Evolutionary conservation across 53 echinoderm and acorn worm genomes (phyloP), one percentile per base, ranked within the genome.

Genomic region (Echinometra lucunter): DNA sequence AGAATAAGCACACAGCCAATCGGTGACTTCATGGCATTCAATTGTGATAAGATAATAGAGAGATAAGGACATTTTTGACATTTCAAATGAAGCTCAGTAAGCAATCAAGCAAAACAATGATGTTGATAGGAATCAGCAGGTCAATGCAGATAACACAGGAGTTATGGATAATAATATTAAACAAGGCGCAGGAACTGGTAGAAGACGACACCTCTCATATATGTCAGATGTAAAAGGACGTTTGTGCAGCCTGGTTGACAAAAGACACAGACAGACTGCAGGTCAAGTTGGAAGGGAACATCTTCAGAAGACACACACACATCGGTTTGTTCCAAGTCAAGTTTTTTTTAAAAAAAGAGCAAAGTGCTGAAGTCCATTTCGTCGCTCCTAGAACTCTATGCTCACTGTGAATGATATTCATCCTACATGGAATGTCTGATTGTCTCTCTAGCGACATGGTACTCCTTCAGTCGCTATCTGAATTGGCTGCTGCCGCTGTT

Each of bases 401-500:
- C 85, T 85, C 85, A 28, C 21, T 85, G 49, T 13, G 85, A 85
- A 85, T 85, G 85, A 49, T 81, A 44, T 85, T 85, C 89, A 89
- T 89, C 89, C 89, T 89, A 4, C 38, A 7, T 89, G 89, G 89
- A 89, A 89, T 89, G 89, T 58, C 32, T 89, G 37, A 58, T 23
- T 89, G 37, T 89, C 23, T 92, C 55, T 92, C 16, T 21, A 30
- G 45, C 75, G 32, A 32, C 32, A 30, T 18, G 58, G 4, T 63
- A 21, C 7, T 7, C 2, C 45, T 94, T 97, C 96, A 98, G 87
- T 98, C 98, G 81, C 98, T 98, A 89, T 98, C 98, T 40, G 98
- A 98, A 87, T 97, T 97, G 0, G 91, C 88, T 44, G 95, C 92
- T 32, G 89, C 47, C n/a, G 53, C 53, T 25, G 95, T 82, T 82